Base-by-base conservation (phyloP, 64 coral and sea anemone species). In the Anthopleura sola region DNA sequence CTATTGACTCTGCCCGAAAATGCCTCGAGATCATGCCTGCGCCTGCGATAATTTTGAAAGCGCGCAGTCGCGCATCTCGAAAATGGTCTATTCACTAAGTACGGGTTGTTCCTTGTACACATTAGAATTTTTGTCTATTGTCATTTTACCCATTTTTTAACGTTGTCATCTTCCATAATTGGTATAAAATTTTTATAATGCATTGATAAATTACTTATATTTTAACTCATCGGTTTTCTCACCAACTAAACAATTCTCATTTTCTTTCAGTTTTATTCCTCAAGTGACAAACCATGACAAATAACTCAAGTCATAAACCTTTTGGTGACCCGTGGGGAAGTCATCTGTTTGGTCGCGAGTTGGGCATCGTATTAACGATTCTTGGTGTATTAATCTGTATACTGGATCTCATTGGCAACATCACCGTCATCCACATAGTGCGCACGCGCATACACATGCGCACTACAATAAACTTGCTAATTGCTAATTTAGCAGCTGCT, bases 401-500 rank as follows among this genome's bases (percentile, higher is more conserved):
- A 34, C 39, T 90, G 37, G 82, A 85, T 50, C 47, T 86, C 18
- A 5, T 90, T 68, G 89, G 89, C 14, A 90, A 90, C 47, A 0
- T 17, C 75, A 85, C 49, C 37, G 68, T 90, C 46, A 90, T 90
- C 21, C 54, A 90, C 37, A 56, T 90, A 37, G 54, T 85, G 33
- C 82, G 71, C 74, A 75, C 74, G 38, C 69, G 89, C 75, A 55
- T 60, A 24, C 89, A 74, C 74, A 79, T 80, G 75, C 89, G 89
- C 49, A 90, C 48, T 47, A 80, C 75, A 3, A 90, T 56, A 5
- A 84, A 90, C 66, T 76, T 90, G 19, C 83, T 90, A 0, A 90
- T 90, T 80, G 89, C 74, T 0, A 90, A 90, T 60, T 69, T 90
- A 34, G 82, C 89, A 86, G 89, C 75, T 51, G 89, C 89, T 90